A percentile compares a stretch with the other conserved stretches of the same genome.
Evolutionary conservation across 2,113 vertebrate genomes (phyloP).

Genomic region (Leuciscus idus): DNA sequence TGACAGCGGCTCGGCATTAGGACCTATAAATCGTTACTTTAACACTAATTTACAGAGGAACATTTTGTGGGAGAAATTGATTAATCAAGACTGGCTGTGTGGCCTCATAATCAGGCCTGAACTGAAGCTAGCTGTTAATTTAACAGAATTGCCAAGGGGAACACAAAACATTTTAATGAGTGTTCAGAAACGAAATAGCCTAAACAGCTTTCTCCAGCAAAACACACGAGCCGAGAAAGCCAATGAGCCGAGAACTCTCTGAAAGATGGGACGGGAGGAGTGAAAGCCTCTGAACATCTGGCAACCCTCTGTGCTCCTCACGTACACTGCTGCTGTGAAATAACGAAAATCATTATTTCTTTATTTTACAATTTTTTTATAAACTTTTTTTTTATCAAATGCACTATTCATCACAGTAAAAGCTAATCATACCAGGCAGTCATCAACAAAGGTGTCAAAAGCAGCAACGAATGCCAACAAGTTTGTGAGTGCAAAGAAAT

Average conservation of each 20-base stretch:
- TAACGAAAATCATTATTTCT: conserved; percentile 62
- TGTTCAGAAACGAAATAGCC: conserved; percentile 79
- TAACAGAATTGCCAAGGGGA: conserved; percentile 81
- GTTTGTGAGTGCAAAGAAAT: conserved; percentile 5
- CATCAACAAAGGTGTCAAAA: conserved; percentile 67
- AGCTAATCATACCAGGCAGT: conserved; percentile 55
- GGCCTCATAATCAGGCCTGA: conserved; percentile 82
- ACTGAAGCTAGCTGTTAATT: conserved; percentile 79
- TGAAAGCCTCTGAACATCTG: conserved; percentile 78
- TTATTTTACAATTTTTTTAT: conserved; percentile 47
- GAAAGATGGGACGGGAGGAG: conserved; percentile 72
- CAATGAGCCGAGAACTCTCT: conserved; percentile 77
- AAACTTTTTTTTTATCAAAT: conserved; percentile 38
- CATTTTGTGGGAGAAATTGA: conserved; percentile 78
- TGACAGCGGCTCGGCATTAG: conserved; percentile 82
- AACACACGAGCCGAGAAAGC: conserved; percentile 73
- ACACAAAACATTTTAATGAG: conserved; percentile 85
- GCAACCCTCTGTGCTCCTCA: conserved; percentile 79
- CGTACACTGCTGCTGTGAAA: conserved; percentile 66
- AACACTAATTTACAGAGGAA: conserved; percentile 78
- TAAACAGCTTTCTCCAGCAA: conserved; percentile 79
- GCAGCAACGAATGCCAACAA: conserved; percentile 10
- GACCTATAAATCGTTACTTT: conserved; percentile 77
- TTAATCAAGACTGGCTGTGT: conserved; percentile 79
- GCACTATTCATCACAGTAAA: conserved; percentile 69